Percentiles rank a stretch among this genome's conserved stretches.
phyloP scores from a whole-genome alignment of 2,888 invertebrate genomes.

The Aphidius colemani region DNA sequence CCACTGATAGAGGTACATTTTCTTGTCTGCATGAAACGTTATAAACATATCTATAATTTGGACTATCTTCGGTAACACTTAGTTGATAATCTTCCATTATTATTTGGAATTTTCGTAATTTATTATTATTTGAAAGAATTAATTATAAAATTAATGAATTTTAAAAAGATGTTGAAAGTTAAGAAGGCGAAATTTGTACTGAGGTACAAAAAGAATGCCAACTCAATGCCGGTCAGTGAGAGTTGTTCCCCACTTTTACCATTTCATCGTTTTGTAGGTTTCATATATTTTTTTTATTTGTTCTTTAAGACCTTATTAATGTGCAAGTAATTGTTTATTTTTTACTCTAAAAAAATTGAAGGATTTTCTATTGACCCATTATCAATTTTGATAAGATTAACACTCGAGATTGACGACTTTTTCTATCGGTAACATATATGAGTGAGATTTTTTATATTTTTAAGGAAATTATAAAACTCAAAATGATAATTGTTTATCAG shows the following conservation, averaged over 20 bases:
- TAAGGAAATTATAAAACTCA: too few species aligned
- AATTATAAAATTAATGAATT: background rate
- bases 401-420: too few species aligned
- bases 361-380: too few species aligned
- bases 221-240: conserved; percentile 38
- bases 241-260: conserved; percentile 47
- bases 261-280: background rate
- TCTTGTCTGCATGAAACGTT: conserved; percentile 47
- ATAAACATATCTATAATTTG: conserved; percentile 29
- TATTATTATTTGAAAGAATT: background rate
- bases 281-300: too few species aligned
- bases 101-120: too few species aligned
- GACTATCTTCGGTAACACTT: conserved; percentile 11
- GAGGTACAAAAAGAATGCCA: conserved; percentile 16
- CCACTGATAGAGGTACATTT: conserved; percentile 48
- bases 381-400: too few species aligned
- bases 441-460: too few species aligned
- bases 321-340: too few species aligned
- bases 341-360: too few species aligned
- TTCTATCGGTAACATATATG: too few species aligned
- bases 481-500: too few species aligned
- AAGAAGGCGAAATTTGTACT: conserved; percentile 8
- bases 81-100: conserved; percentile 26
- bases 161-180: conserved; percentile 17
- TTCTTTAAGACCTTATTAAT: too few species aligned